A percentile compares a stretch with the other conserved stretches of the same genome.
phyloP scores from a whole-genome alignment of 1,140 invertebrate genomes.

The Panagrolaimus sp. region DNA sequence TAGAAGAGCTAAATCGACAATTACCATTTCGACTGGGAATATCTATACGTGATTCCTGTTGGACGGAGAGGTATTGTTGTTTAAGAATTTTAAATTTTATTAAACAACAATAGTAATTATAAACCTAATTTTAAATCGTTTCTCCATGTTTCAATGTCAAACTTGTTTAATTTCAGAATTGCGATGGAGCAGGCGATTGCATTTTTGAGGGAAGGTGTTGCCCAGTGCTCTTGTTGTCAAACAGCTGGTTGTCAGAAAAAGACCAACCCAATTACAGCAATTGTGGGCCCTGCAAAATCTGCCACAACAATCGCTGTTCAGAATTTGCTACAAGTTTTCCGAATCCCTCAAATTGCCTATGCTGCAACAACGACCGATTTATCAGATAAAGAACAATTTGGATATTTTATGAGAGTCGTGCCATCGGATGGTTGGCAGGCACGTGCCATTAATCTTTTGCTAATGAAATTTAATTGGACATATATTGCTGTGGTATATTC shows the following conservation, averaged over 20 bases:
- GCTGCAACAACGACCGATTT: constrained; percentile 73
- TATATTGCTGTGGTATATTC: constrained; percentile 76
- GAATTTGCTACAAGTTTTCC: constrained; percentile 72
- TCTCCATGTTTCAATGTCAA: no score
- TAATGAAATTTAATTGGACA: constrained; percentile 72
- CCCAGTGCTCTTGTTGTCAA: constrained; percentile 56
- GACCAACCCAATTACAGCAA: constrained; percentile 41
- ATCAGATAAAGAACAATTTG: constrained; percentile 72
- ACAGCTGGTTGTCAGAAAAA: constrained; percentile 57
- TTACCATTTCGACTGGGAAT: constrained; percentile 68
- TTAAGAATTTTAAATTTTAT: no score
- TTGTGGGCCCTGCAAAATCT: constrained; percentile 54
- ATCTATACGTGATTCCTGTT: constrained; percentile 74
- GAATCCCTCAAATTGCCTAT: constrained; percentile 76
- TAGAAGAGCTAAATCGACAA: constrained; percentile 64
- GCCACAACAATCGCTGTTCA: constrained; percentile 65
- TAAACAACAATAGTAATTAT: no score
- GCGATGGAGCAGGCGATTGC: constrained; percentile 67
- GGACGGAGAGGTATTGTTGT: constrained; percentile 42
- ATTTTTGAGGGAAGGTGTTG: constrained; percentile 49
- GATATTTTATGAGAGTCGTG: constrained; percentile 74
- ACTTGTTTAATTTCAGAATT: constrained; percentile 64
- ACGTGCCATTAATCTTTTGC: constrained; percentile 69
- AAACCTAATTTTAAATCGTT: no score
- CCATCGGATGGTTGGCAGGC: constrained; percentile 77